A percentile compares a stretch with the other conserved stretches of the same genome.
Conservation (phyloP, 2,888 invertebrate species). For the Neoaliturus tenellus region DNA sequence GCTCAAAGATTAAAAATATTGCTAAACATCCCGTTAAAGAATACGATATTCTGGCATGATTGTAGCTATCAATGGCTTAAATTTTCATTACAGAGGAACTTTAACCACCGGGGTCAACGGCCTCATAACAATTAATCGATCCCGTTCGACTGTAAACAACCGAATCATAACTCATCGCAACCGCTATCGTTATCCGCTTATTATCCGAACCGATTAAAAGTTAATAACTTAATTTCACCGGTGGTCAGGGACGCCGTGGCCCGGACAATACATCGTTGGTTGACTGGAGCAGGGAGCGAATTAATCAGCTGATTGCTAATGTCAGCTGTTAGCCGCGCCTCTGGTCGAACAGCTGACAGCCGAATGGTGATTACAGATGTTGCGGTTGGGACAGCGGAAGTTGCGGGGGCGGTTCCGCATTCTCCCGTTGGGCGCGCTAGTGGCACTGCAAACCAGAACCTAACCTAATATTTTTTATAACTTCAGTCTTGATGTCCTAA, state of each 20-base stretch:
- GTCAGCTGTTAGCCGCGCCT: not conserved
- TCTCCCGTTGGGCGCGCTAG: too few species aligned
- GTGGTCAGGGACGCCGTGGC: not conserved
- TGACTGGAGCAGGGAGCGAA: constrained; percentile 16
- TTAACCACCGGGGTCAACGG: not conserved
- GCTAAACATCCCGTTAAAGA: too few species aligned
- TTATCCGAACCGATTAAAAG: constrained; percentile 5
- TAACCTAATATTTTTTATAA: too few species aligned
- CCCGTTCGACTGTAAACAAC: constrained; percentile 4
- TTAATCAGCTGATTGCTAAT: constrained; percentile 16
- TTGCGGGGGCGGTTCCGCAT: not conserved
- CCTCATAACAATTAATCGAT: not conserved
- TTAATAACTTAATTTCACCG: constrained; percentile 20
- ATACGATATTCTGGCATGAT: too few species aligned
- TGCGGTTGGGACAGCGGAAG: not conserved
- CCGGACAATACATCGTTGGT: not conserved
- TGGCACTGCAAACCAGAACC: too few species aligned
- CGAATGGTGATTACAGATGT: not conserved
- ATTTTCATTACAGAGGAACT: too few species aligned
- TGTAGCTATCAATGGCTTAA: too few species aligned
- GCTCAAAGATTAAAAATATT: too few species aligned
- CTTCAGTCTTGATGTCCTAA: too few species aligned
- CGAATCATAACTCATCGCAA: constrained; percentile 21
- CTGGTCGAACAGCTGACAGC: not conserved
- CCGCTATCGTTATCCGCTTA: constrained; percentile 17